Evolutionary conservation across 2,113 vertebrate genomes (phyloP).

Genomic region (Elaphurus davidianus): DNA sequence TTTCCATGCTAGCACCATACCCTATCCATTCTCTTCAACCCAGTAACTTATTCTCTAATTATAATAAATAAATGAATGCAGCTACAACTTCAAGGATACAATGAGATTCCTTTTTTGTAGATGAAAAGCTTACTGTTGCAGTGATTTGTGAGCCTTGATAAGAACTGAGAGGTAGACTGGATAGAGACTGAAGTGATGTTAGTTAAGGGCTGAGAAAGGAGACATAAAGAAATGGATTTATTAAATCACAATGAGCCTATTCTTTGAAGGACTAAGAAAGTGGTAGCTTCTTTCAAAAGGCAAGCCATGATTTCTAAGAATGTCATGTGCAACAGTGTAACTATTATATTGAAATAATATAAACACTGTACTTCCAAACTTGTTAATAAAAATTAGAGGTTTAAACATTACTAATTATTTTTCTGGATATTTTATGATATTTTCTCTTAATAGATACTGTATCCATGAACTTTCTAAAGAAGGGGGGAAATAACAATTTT

Average conservation of each 20-base stretch:
- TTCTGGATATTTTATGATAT: neutral
- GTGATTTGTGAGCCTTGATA: neutral
- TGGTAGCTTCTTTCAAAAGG: constrained; percentile 10
- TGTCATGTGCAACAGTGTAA: neutral
- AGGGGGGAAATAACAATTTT: neutral
- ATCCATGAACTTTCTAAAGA: neutral
- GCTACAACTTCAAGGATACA: neutral
- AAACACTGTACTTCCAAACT: neutral
- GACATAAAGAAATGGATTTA: neutral
- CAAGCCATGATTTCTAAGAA: neutral
- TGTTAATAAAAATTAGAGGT: neutral
- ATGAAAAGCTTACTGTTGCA: neutral
- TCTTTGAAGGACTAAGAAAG: constrained; percentile 22
- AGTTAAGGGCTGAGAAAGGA: neutral
- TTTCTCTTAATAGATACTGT: neutral
- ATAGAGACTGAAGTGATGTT: neutral
- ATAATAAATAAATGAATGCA: neutral
- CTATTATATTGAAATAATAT: neutral
- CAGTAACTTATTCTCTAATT: neutral
- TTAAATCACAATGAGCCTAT: constrained; percentile 19
- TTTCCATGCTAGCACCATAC: neutral
- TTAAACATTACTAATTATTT: neutral
- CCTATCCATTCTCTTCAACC: neutral
- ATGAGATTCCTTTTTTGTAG: neutral
- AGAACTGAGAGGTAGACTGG: neutral